Evolutionary conservation across 2,888 invertebrate genomes (phyloP).

Genomic region (Geophilus truncorum): DNA sequence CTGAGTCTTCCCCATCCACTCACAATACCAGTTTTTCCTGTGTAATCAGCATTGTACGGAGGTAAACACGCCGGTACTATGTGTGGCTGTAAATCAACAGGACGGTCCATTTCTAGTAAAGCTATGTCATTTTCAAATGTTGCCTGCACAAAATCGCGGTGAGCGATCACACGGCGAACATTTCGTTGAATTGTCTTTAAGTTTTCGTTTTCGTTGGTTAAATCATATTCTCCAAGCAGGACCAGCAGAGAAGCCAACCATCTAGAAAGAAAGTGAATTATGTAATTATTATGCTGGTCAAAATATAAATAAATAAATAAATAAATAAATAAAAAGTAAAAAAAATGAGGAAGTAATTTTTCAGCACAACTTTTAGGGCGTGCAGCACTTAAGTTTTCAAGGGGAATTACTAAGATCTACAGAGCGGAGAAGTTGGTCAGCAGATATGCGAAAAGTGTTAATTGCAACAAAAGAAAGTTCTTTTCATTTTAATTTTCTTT

Average conservation of each 20-base stretch:
- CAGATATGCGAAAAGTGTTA: neutral
- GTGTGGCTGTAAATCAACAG: conserved; percentile 76
- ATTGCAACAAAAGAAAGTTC: neutral
- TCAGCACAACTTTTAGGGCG: neutral
- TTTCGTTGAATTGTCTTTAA: conserved; percentile 73
- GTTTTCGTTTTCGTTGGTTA: conserved; percentile 61
- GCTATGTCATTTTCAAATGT: conserved; percentile 91
- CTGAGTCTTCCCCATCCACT: conserved; percentile 89
- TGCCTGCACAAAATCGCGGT: conserved; percentile 79
- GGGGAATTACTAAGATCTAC: neutral
- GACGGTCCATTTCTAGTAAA: conserved; percentile 73
- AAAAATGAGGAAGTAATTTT: neutral
- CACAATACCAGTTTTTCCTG: conserved; percentile 79
- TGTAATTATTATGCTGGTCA: too few relatives aligned
- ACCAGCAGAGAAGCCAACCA: conserved; percentile 85
- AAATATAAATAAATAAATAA: neutral
- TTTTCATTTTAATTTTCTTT: neutral
- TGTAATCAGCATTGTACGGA: conserved; percentile 64
- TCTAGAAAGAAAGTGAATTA: conserved; percentile 47
- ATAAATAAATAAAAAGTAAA: neutral
- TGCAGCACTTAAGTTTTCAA: neutral
- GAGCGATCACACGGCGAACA: conserved; percentile 79
- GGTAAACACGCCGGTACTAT: conserved; percentile 92
- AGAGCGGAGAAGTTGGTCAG: neutral
- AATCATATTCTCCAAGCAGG: conserved; percentile 85